These are phyloP conservation scores for Cyclura pinguis DNA, from an alignment of 2,797 vertebrate genomes.

Conservation along the genomic window DNA sequence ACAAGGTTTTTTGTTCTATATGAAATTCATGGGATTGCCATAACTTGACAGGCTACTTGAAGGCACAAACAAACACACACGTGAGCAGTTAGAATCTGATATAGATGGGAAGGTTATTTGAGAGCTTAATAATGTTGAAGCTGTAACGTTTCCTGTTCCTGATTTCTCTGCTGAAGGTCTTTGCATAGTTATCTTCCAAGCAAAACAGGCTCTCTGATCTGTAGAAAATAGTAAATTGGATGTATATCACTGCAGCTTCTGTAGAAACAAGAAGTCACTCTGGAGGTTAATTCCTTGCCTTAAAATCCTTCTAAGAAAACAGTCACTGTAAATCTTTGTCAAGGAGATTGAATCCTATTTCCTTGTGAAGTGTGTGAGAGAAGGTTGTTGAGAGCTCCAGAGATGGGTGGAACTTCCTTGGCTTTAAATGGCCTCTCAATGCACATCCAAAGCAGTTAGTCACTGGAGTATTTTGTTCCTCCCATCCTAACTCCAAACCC, in stretches of 20 bases:
- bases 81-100: not conserved
- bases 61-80: too few species aligned
- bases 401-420: constrained; percentile 32
- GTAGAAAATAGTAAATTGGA: not conserved
- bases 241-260: not conserved
- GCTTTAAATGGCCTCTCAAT: constrained; percentile 26
- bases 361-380: constrained; percentile 1
- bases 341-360: not conserved
- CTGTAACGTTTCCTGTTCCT: not conserved
- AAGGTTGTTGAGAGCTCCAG: constrained; percentile 1
- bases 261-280: not conserved
- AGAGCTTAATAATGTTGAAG: not conserved
- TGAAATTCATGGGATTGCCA: too few species aligned
- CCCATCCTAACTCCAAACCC: not conserved
- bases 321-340: constrained; percentile 14
- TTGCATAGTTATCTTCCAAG: not conserved
- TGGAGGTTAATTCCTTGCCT: constrained; percentile 3
- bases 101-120: not conserved
- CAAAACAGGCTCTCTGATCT: not conserved
- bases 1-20: not conserved
- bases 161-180: not conserved
- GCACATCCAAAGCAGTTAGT: constrained; percentile 14
- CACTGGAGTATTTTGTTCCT: constrained; percentile 19
- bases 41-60: too few species aligned
- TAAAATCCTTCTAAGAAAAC: constrained; percentile 15